Conservation (phyloP, 1,140 invertebrate genomes). For the Uloborus diversus region DNA sequence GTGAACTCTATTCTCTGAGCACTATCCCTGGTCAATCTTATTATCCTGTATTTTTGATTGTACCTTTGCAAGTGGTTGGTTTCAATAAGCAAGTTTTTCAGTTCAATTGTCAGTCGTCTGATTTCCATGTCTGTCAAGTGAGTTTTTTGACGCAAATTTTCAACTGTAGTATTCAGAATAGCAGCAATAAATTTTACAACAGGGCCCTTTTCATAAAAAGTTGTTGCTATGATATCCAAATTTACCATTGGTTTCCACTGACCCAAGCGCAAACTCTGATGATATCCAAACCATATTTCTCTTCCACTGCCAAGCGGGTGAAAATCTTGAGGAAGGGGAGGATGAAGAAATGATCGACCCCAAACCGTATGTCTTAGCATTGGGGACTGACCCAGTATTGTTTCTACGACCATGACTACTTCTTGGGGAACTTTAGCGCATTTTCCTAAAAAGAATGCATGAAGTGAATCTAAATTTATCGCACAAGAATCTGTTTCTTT, state of each 20-base stretch:
- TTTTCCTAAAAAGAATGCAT: slow-evolving; percentile 27
- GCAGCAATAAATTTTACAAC: slow-evolving; percentile 20
- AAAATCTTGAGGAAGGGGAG: not conserved
- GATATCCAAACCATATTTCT: slow-evolving; percentile 51
- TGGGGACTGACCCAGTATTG: slow-evolving; percentile 41
- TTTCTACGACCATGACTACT: slow-evolving; percentile 45
- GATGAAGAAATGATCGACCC: slow-evolving; percentile 38
- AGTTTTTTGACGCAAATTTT: not conserved
- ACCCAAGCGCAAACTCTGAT: slow-evolving; percentile 35
- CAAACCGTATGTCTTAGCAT: slow-evolving; percentile 33
- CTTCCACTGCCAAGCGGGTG: slow-evolving; percentile 6
- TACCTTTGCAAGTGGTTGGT: slow-evolving; percentile 47
- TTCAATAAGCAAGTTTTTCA: slow-evolving; percentile 47
- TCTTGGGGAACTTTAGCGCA: slow-evolving; percentile 8
- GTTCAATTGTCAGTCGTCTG: slow-evolving; percentile 14
- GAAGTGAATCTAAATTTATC: slow-evolving; percentile 38
- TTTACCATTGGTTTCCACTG: slow-evolving; percentile 48
- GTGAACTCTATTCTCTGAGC: slow-evolving; percentile 40
- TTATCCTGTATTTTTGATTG: slow-evolving; percentile 38
- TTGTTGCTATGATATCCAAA: slow-evolving; percentile 34
- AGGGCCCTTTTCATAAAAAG: slow-evolving; percentile 11
- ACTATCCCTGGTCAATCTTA: slow-evolving; percentile 4
- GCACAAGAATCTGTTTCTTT: slow-evolving; percentile 5
- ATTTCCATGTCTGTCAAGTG: slow-evolving; percentile 36
- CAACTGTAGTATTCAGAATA: not conserved